Evolutionary conservation across 2,888 invertebrate genomes (phyloP).

Genomic region (Disparrhopalites patrizii): DNA sequence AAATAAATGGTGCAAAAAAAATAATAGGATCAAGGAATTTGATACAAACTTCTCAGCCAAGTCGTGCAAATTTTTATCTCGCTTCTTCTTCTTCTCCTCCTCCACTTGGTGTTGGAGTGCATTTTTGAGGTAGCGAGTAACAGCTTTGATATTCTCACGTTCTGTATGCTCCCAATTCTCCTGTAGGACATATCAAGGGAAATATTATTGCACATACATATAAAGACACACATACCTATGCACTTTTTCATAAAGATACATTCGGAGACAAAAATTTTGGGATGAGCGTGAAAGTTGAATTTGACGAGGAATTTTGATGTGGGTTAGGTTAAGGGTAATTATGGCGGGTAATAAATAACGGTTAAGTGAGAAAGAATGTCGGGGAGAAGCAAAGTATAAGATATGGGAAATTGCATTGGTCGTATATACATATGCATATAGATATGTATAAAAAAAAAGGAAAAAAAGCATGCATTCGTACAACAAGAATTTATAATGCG

Average conservation of each 20-base stretch:
- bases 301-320: too few species aligned
- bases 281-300: too few species aligned
- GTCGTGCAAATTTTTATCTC: neutral
- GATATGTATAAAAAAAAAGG: too few species aligned
- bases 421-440: too few species aligned
- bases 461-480: too few species aligned
- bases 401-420: too few species aligned
- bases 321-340: too few species aligned
- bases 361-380: too few species aligned
- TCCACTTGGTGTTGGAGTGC: neutral
- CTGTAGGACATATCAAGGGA: neutral
- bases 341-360: too few species aligned
- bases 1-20: neutral
- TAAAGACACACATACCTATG: neutral
- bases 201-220: neutral
- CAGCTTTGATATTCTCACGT: neutral
- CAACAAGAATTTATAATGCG: too few species aligned
- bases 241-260: neutral
- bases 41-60: constrained; percentile 10
- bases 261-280: too few species aligned
- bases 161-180: constrained; percentile 4
- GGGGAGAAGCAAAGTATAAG: too few species aligned
- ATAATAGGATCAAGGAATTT: neutral
- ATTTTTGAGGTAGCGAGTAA: neutral
- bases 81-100: neutral